These are phyloP conservation scores for Nysson spinosus DNA, from an alignment of 2,888 invertebrate genomes.

Conservation along the genomic window DNA sequence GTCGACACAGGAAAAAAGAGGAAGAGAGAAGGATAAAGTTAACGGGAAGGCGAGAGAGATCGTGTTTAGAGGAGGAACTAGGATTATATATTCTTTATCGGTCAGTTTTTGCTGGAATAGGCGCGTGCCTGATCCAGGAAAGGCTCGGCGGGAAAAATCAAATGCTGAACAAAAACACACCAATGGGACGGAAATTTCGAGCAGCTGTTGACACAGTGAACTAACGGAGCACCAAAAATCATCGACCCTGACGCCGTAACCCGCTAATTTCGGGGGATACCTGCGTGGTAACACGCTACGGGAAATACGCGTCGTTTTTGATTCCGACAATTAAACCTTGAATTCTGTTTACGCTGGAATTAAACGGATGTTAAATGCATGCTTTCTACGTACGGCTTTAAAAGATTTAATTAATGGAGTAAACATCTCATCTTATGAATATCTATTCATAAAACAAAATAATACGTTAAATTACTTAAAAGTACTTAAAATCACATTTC, in stretches of 20 bases:
- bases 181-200: constrained; percentile 35
- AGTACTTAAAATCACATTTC: no score
- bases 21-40: neutral
- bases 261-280: constrained; percentile 46
- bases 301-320: constrained; percentile 26
- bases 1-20: neutral
- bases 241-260: constrained; percentile 17
- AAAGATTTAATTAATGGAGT: no score
- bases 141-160: constrained; percentile 39
- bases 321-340: neutral
- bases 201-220: constrained; percentile 53
- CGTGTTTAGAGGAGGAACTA: constrained; percentile 1
- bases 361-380: no score
- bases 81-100: constrained; percentile 31
- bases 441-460: no score
- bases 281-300: constrained; percentile 25
- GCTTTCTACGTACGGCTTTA: no score
- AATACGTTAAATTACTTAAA: no score
- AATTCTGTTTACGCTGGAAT: neutral
- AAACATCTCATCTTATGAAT: no score
- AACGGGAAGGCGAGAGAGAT: constrained; percentile 18
- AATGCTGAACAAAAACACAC: constrained; percentile 23
- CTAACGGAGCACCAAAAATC: constrained; percentile 25
- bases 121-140: constrained; percentile 30
- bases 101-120: constrained; percentile 38